Conservation (phyloP, 2,888 invertebrate species). For the Pherbina coryleti region DNA sequence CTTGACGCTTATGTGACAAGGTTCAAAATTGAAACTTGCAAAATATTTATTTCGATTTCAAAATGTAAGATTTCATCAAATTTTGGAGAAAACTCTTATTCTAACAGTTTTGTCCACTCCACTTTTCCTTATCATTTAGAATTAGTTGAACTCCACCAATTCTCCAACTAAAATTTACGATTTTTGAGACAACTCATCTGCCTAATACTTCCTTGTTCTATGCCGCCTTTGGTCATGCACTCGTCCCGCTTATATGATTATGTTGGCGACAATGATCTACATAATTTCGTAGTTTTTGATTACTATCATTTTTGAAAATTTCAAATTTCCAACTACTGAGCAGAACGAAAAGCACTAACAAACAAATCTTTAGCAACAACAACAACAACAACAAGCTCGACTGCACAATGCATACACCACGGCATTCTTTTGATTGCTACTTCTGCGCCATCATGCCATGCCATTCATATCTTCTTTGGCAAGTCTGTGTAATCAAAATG, state of each 20-base stretch:
- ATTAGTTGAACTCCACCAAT: too few relatives aligned
- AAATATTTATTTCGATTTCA: not conserved
- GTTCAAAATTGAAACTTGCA: not conserved
- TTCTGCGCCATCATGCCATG: constrained; percentile 16
- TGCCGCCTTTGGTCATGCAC: not conserved
- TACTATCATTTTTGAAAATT: constrained; percentile 51
- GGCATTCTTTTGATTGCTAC: constrained; percentile 15
- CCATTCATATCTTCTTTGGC: constrained; percentile 26
- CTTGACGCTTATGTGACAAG: not conserved
- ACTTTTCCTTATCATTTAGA: too few relatives aligned
- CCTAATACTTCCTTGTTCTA: not conserved
- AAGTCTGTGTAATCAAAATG: constrained; percentile 34
- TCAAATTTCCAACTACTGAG: constrained; percentile 11
- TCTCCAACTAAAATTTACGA: too few relatives aligned
- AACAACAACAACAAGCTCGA: not conserved
- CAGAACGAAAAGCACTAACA: constrained; percentile 11
- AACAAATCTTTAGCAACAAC: not conserved
- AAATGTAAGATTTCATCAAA: too few relatives aligned
- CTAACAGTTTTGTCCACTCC: too few relatives aligned
- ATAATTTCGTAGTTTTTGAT: constrained; percentile 58
- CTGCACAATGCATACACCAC: not conserved
- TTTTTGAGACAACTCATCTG: not conserved
- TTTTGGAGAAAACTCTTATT: too few relatives aligned
- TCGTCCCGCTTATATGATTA: not conserved
- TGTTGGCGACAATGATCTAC: constrained; percentile 41